Evolutionary conservation across 2,113 vertebrate species (phyloP), one percentile per base, ranked within the genome.

Genomic region (Barnardius zonarius): DNA sequence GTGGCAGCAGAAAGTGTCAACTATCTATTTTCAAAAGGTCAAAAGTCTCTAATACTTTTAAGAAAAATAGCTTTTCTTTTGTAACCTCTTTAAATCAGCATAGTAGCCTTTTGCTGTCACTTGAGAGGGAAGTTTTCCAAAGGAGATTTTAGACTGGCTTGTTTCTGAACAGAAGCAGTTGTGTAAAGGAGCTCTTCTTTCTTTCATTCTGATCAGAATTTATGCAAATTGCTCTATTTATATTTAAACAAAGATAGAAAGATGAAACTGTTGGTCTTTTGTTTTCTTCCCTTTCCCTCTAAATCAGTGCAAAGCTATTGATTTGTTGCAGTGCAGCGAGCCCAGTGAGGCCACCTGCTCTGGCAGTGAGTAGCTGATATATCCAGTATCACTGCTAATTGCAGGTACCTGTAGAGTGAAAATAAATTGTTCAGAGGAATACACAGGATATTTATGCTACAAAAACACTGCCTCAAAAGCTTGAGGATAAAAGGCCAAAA

Each of bases 11-110:
- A 90, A 91, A 80, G 86, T 91, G 93, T 91, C 93, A 95, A 91
- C 90, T 78, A 31, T 89, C 89, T 95, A 88, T 92, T 94, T 95
- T 94, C 91, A 59, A 95, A 96, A 97, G 93, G 94, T 96, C 87
- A 93, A 62, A 94, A 96, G 87, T 90, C 87, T 93, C 89, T 54
- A 93, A 93, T 86, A 92, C 39, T 86, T 93, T 89, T 82, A 86
- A 93, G 94, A 94, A 95, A 96, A 89, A 92, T 87, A 86, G 49
- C 37, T 62, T 95, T 94, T 85, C 48, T 86, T 94, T 92, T 90
- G 63, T 83, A 94, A 87, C 78, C 78, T 66, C 54, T 73, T 92
- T 90, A 96, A 96, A 95, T 94, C 94, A 94, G 54, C 59, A 49
- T 76, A 83, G 87, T 69, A 91, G 72, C 70, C 83, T 91, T 95